Conservation (phyloP, 1,140 invertebrate species). For the Cydia fagiglandana region DNA sequence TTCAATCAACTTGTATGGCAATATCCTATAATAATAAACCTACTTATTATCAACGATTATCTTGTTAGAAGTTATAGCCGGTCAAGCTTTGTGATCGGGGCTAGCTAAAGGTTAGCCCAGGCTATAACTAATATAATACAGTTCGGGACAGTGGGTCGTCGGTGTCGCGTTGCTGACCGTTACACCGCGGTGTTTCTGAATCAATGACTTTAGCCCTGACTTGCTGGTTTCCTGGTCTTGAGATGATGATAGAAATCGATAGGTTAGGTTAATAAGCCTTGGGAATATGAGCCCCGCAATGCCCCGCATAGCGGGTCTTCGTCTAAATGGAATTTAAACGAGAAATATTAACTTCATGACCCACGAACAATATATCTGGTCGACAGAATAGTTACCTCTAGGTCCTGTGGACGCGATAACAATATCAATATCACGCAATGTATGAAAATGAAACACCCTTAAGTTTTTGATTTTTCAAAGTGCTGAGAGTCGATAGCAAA, state of each 20-base stretch:
- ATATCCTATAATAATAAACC: no score
- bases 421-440: no score
- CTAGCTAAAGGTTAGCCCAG: not conserved
- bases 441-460: no score
- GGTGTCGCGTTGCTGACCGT: slow-evolving; percentile 14
- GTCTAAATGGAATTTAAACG: not conserved
- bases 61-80: not conserved
- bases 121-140: slow-evolving; percentile 4
- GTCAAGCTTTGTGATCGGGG: not conserved
- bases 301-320: not conserved
- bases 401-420: no score
- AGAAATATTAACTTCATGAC: not conserved
- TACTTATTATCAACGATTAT: not conserved
- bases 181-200: not conserved
- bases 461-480: no score
- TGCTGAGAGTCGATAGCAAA: no score
- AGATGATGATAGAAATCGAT: not conserved
- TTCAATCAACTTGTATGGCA: not conserved
- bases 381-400: no score
- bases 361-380: no score
- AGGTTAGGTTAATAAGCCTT: not conserved
- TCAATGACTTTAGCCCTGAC: not conserved
- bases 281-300: not conserved
- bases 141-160: not conserved
- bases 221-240: not conserved